Evolutionary conservation across 2,113 vertebrate genomes (phyloP).

Genomic region (Sarotherodon lohbergeri): DNA sequence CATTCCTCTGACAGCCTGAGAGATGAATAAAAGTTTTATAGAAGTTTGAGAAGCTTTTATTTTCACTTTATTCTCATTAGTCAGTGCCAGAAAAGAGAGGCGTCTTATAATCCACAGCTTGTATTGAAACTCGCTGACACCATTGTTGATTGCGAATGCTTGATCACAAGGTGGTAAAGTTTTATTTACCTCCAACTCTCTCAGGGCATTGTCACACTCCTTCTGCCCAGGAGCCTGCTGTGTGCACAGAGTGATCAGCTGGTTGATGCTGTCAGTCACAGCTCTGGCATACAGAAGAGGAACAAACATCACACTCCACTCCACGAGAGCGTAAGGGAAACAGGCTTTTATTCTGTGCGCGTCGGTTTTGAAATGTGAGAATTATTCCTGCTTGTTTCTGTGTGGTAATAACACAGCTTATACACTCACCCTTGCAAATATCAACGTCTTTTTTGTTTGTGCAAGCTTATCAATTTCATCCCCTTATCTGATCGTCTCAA

Average conservation of each 20-base stretch:
- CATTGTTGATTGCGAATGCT: background rate
- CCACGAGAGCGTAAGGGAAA: background rate
- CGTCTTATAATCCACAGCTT: background rate
- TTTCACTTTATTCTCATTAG: background rate
- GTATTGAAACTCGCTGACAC: background rate
- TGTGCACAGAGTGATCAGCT: constrained; percentile 94
- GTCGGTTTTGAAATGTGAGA: background rate
- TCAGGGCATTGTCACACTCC: constrained; percentile 96
- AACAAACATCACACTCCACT: background rate
- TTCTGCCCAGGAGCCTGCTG: constrained; percentile 97
- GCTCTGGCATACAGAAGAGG: constrained; percentile 75
- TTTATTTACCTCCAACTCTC: constrained; percentile 88
- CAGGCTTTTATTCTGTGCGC: background rate
- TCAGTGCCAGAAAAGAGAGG: background rate
- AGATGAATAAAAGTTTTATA: background rate
- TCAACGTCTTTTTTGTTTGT: background rate
- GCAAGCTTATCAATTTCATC: background rate
- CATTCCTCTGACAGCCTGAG: constrained; percentile 92
- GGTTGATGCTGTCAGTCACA: constrained; percentile 98
- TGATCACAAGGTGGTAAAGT: background rate
- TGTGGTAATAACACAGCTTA: background rate
- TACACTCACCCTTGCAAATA: background rate
- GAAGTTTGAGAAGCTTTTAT: background rate
- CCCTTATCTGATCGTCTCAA: background rate
- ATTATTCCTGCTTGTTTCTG: background rate